phyloP scores from a whole-genome alignment of 1,140 invertebrate species.

The Philopotamus ludificatus region DNA sequence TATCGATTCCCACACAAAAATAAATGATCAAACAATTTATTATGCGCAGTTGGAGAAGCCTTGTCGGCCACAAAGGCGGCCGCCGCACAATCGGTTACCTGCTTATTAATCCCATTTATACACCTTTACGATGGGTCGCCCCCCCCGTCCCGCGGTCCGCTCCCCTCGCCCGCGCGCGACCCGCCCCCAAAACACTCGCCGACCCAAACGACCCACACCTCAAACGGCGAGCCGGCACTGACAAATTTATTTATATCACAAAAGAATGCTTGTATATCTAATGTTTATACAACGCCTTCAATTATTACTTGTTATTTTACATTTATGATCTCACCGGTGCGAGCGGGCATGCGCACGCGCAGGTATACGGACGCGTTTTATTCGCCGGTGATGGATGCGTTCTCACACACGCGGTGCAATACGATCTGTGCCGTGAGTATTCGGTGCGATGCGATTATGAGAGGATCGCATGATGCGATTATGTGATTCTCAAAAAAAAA shows the following conservation, averaged over 20 bases:
- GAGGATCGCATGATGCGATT: no score
- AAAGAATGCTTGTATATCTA: conserved; percentile 23
- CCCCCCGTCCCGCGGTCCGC: not conserved
- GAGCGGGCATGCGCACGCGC: not conserved
- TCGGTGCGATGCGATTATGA: no score
- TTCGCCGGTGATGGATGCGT: no score
- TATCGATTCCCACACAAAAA: not conserved
- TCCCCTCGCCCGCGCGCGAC: not conserved
- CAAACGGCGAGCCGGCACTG: conserved; percentile 22
- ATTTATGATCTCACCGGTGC: not conserved
- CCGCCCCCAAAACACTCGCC: conserved; percentile 7
- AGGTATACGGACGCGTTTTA: no score
- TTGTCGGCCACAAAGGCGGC: conserved; percentile 36
- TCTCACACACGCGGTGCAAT: no score
- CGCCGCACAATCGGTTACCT: conserved; percentile 42
- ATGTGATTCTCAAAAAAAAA: no score
- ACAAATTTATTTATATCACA: conserved; percentile 36
- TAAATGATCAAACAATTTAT: not conserved
- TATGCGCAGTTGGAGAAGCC: conserved; percentile 17
- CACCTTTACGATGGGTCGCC: conserved; percentile 39
- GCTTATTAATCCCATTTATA: conserved; percentile 43
- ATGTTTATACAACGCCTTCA: conserved; percentile 36
- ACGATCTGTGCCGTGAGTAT: no score
- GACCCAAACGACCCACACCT: conserved; percentile 11
- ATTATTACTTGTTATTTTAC: conserved; percentile 12